Conservation (phyloP, 2,888 invertebrate genomes). For the Apotomis turbidana region DNA sequence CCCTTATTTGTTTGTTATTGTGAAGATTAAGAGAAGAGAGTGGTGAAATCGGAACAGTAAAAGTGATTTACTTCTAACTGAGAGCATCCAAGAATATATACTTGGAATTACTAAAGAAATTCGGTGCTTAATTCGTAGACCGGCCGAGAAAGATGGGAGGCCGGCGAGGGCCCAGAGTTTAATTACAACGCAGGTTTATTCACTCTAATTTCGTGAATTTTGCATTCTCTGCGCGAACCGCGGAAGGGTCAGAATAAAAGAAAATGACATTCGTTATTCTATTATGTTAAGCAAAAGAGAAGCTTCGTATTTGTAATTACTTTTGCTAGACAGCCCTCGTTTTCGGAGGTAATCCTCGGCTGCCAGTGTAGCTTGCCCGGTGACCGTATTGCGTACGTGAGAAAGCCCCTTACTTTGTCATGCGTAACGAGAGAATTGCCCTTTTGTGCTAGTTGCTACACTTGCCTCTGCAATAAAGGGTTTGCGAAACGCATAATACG, state of each 20-base stretch:
- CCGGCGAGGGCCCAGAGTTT: constrained; percentile 72
- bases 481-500: constrained; percentile 38
- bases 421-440: constrained; percentile 55
- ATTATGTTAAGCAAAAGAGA: constrained; percentile 78
- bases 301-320: constrained; percentile 72
- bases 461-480: constrained; percentile 54
- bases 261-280: constrained; percentile 84
- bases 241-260: constrained; percentile 82
- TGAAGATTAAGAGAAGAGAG: constrained; percentile 65
- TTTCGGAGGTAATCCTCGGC: constrained; percentile 54
- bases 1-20: constrained; percentile 39
- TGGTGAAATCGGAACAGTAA: constrained; percentile 76
- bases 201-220: constrained; percentile 82
- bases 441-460: constrained; percentile 54
- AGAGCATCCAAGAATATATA: constrained; percentile 78
- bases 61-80: constrained; percentile 81
- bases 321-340: constrained; percentile 65
- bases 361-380: constrained; percentile 19
- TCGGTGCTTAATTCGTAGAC: constrained; percentile 82
- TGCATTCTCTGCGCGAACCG: constrained; percentile 81
- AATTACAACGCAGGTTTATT: constrained; percentile 82
- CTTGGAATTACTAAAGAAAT: constrained; percentile 82
- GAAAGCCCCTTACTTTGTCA: constrained; percentile 46
- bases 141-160: constrained; percentile 81
- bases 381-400: constrained; percentile 34